A percentile compares a stretch with the other conserved stretches of the same genome.
phyloP scores from a whole-genome alignment of 2,888 invertebrate species.

The Dryocosmus kuriphilus region DNA sequence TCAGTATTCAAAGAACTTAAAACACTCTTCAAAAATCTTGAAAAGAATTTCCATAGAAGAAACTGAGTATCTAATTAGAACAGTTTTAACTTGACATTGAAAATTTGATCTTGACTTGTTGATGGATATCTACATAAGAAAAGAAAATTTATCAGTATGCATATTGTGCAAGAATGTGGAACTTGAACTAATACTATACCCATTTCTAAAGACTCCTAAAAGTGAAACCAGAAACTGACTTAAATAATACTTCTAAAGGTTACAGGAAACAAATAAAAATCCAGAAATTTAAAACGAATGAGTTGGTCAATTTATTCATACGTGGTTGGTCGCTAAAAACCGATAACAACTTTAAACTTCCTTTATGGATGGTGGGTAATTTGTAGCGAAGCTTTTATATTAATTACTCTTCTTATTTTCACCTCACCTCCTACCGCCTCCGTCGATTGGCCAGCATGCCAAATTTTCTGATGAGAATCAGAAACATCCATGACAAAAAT shows the following conservation, averaged over 20 bases:
- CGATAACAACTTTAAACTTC: slow-evolving; percentile 55
- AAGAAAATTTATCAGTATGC: not conserved
- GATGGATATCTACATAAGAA: not conserved
- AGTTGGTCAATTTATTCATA: slow-evolving; percentile 58
- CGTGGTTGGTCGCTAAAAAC: slow-evolving; percentile 56
- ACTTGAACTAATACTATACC: not conserved
- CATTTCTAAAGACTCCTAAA: not conserved
- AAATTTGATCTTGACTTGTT: not conserved
- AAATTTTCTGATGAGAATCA: slow-evolving; percentile 3
- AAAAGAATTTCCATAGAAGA: not conserved
- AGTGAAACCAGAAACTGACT: no score
- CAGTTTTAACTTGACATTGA: not conserved
- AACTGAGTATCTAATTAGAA: not conserved
- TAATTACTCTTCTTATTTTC: slow-evolving; percentile 64
- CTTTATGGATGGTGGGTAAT: slow-evolving; percentile 48
- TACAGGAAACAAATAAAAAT: not conserved
- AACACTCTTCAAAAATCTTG: not conserved
- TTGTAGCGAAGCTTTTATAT: slow-evolving; percentile 65
- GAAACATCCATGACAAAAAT: not conserved
- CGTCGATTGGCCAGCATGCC: slow-evolving; percentile 48
- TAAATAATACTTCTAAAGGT: no score
- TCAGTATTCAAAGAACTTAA: not conserved
- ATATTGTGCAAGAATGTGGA: not conserved
- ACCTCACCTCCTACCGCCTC: slow-evolving; percentile 48
- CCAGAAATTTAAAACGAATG: slow-evolving; percentile 52